These are phyloP conservation scores for Sitta carolinensis DNA, from an alignment of 2,797 vertebrate genomes.

Conservation along the genomic window DNA sequence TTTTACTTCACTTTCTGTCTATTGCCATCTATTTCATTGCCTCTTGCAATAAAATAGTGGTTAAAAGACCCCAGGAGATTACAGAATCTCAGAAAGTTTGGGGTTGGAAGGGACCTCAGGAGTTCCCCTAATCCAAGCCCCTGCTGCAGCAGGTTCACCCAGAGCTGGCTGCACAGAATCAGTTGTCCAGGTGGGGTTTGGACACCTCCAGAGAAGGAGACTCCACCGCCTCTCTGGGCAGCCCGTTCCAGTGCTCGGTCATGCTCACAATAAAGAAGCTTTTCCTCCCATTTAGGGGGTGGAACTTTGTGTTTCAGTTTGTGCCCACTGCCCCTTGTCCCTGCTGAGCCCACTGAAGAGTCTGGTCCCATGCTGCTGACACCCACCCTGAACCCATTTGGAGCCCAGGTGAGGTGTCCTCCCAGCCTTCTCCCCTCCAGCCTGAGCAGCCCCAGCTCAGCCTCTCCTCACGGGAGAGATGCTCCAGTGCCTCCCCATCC, in stretches of 20 bases:
- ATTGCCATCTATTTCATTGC: background rate
- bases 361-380: background rate
- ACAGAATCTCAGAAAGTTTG: background rate
- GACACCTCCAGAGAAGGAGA: background rate
- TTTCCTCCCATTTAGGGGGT: background rate
- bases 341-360: too few species aligned
- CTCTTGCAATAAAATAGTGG: background rate
- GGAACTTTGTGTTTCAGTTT: background rate
- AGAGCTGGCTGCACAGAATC: background rate
- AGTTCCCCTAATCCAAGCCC: background rate
- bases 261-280: background rate
- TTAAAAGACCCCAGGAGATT: background rate
- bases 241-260: background rate
- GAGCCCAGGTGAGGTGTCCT: background rate
- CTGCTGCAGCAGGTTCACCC: background rate
- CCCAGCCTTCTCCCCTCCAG: background rate
- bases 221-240: background rate
- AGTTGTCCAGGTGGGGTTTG: background rate
- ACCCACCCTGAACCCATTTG: too few species aligned
- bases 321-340: background rate
- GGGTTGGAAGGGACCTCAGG: background rate
- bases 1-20: background rate
- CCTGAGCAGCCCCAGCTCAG: too few species aligned
- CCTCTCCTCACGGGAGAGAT: background rate
- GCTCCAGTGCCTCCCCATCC: background rate